Percentiles rank a stretch among this genome's conserved stretches.
Evolutionary conservation across 2,113 vertebrate genomes (phyloP).

Genomic region (Ctenomys sociabilis): DNA sequence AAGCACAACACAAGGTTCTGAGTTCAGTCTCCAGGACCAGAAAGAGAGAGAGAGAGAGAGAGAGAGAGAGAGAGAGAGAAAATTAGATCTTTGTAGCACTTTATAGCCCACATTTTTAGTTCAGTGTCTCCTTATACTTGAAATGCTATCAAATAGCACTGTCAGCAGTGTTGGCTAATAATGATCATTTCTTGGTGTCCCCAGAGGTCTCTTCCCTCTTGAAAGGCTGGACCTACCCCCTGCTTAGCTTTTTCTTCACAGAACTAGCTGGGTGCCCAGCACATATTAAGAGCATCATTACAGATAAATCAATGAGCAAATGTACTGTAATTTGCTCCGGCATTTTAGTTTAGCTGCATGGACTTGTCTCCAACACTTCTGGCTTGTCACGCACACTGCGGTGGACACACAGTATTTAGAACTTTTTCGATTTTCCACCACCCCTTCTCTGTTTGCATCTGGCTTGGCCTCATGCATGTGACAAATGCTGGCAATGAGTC

Average conservation of each 20-base stretch:
- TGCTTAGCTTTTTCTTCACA: not conserved
- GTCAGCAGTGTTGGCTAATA: not conserved
- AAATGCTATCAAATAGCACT: constrained; percentile 22
- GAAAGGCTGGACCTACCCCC: not conserved
- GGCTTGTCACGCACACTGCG: not conserved
- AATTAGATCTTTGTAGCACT: not conserved
- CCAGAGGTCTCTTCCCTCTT: not conserved
- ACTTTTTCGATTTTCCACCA: not conserved
- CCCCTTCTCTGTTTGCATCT: not conserved
- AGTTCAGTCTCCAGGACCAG: too few species aligned
- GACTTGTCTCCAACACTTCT: not conserved
- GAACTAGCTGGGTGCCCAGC: not conserved
- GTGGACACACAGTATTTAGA: not conserved
- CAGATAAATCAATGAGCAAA: not conserved
- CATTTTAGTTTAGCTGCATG: not conserved
- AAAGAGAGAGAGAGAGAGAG: too few species aligned
- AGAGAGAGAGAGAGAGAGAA: not conserved
- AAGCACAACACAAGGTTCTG: too few species aligned
- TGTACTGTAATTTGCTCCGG: not conserved
- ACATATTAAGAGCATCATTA: not conserved
- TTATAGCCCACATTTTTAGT: not conserved
- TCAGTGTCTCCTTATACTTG: not conserved
- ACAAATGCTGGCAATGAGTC: not conserved
- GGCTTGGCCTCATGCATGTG: not conserved
- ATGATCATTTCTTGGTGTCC: not conserved